Conservation (phyloP, 53 echinoderm and acorn worm species). For the Zoroaster sp. region DNA sequence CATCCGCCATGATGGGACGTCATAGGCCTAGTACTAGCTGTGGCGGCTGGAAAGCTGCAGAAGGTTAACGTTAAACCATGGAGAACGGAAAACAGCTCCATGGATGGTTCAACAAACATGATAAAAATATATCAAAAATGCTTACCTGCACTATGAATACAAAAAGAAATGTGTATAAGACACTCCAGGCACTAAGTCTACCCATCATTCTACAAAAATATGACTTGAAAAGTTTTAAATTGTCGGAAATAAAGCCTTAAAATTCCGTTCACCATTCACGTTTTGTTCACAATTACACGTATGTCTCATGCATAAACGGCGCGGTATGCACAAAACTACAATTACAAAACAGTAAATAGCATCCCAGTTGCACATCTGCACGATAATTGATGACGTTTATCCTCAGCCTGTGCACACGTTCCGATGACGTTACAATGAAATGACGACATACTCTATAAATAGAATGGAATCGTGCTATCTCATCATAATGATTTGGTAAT, state of each 20-base stretch:
- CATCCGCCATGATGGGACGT: no score
- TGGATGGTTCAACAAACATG: neutral
- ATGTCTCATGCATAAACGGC: no score
- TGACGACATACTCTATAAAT: neutral
- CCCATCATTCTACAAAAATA: constrained; percentile 8
- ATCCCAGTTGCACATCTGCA: neutral
- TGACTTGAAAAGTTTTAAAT: neutral
- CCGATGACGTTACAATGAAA: neutral
- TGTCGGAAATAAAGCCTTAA: neutral
- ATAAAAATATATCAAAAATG: neutral
- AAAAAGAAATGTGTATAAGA: constrained; percentile 36
- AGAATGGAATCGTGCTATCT: no score
- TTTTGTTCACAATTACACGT: no score
- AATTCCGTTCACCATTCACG: no score
- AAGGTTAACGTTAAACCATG: neutral
- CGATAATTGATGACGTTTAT: neutral
- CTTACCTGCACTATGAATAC: constrained; percentile 32
- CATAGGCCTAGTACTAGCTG: no score
- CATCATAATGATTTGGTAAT: no score
- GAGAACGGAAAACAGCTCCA: neutral
- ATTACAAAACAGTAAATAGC: neutral
- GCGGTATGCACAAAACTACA: neutral
- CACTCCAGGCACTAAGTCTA: constrained; percentile 24
- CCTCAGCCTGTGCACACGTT: neutral
- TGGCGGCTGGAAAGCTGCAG: no score